Base-by-base conservation (phyloP, 2,113 vertebrate species). In the Conger conger region DNA sequence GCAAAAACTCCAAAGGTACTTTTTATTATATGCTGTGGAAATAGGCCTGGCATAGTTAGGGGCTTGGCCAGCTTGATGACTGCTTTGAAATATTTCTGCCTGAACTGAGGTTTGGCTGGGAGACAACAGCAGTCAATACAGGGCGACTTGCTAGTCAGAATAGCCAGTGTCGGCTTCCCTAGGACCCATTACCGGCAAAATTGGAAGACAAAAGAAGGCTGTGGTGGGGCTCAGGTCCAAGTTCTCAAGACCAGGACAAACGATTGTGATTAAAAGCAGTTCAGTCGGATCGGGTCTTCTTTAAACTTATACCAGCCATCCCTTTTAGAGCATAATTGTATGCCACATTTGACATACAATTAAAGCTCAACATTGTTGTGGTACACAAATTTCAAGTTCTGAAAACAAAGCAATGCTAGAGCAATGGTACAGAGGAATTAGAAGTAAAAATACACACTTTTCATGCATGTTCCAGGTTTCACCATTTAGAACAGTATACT, bases 51-150 rank as follows among this genome's bases (percentile, higher is more conserved):
- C 82, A 37, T 6, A 82, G 76, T 53, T 37, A 78, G 78, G 68
- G 83, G 79, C 84, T 85, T 86, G 33, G 81, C 33, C 37, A 20
- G 76, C 38, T 53, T 30, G 36, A 30, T 40, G 42, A 53, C 80
- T 68, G 82, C 86, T 89, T 82, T 86, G 86, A 87, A 79, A 84
- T 27, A 8, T 9, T 54, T 83, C 79, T 80, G 83, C 88, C 82
- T 76, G 84, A 83, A 87, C 86, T 90, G 91, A 91, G 91, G 91
- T 87, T 91, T 92, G 91, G 92, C 91, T 42, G 37, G 27, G 85
- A 80, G 45, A 83, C 85, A 84, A 83, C 73, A 76, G 82, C 84
- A 81, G 87, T 88, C 86, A 81, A 87, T 84, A 84, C 82, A 82
- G 86, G 84, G 84, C 84, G 84, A 85, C 82, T 57, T 27, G 57